phyloP scores from a whole-genome alignment of 2,888 invertebrate species.

The Melieria omissa region DNA sequence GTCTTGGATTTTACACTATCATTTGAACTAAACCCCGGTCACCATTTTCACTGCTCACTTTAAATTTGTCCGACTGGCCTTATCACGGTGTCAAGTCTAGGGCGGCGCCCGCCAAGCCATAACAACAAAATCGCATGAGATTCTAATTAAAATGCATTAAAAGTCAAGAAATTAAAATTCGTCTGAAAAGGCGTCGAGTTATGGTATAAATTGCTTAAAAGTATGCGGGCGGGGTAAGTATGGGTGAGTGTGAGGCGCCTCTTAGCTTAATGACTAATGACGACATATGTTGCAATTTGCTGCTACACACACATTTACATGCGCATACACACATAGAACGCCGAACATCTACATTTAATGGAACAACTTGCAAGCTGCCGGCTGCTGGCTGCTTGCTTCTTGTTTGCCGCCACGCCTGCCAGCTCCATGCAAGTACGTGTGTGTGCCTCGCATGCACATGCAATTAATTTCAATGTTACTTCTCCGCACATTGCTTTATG shows the following conservation, averaged over 20 bases:
- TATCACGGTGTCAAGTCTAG: too few relatives aligned
- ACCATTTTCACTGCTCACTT: too few relatives aligned
- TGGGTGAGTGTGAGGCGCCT: neutral
- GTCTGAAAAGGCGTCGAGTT: neutral
- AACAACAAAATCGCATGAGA: neutral
- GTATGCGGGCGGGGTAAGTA: neutral
- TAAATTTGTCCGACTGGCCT: too few relatives aligned
- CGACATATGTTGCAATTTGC: constrained; percentile 25
- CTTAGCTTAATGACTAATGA: constrained; percentile 29
- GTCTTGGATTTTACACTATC: too few relatives aligned
- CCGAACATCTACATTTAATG: too few relatives aligned
- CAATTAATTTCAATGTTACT: constrained; percentile 31
- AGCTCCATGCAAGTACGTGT: neutral
- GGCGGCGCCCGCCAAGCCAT: too few relatives aligned
- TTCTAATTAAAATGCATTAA: constrained; percentile 20
- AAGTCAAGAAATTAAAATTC: constrained; percentile 15
- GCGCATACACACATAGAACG: neutral
- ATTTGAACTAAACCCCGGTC: too few relatives aligned
- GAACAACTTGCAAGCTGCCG: neutral
- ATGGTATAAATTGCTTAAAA: constrained; percentile 17
- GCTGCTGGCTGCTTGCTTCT: constrained; percentile 27
- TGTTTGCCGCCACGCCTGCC: too few relatives aligned
- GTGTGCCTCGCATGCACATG: constrained; percentile 14
- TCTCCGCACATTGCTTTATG: neutral
- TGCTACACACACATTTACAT: constrained; percentile 6